Conservation (phyloP, 1,140 invertebrate species). For the Drosophila rufa region DNA sequence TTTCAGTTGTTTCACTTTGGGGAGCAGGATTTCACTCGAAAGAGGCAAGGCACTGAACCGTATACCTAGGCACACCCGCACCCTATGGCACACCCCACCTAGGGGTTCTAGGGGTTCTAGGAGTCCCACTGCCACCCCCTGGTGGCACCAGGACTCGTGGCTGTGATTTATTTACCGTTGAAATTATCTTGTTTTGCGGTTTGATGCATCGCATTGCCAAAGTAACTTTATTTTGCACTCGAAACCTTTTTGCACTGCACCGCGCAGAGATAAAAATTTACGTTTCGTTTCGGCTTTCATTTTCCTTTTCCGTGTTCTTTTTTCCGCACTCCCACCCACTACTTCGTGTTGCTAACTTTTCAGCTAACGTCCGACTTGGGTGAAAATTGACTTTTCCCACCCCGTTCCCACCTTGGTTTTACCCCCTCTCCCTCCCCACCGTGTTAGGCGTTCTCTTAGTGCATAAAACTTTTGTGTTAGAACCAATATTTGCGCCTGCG, state of each 20-base stretch:
- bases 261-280: constrained; percentile 76
- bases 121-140: constrained; percentile 4
- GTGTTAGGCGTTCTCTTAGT: constrained; percentile 53
- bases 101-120: not conserved
- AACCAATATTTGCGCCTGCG: constrained; percentile 77
- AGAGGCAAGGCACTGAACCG: constrained; percentile 49
- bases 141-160: constrained; percentile 43
- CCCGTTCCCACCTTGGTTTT: not conserved
- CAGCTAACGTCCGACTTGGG: constrained; percentile 77
- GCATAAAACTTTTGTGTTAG: constrained; percentile 77
- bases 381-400: constrained; percentile 74
- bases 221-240: constrained; percentile 83
- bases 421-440: not conserved
- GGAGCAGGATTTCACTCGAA: constrained; percentile 33
- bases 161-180: constrained; percentile 84
- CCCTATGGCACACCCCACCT: not conserved
- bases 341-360: constrained; percentile 72
- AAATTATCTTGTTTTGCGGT: constrained; percentile 85
- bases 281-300: constrained; percentile 64
- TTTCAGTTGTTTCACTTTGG: constrained; percentile 51
- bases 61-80: constrained; percentile 6
- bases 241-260: constrained; percentile 78
- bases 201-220: constrained; percentile 81
- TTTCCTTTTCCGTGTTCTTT: constrained; percentile 39
- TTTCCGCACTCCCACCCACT: constrained; percentile 2